Evolutionary conservation across 1,140 invertebrate species (phyloP).

Genomic region (Drosophila rhopaloa): DNA sequence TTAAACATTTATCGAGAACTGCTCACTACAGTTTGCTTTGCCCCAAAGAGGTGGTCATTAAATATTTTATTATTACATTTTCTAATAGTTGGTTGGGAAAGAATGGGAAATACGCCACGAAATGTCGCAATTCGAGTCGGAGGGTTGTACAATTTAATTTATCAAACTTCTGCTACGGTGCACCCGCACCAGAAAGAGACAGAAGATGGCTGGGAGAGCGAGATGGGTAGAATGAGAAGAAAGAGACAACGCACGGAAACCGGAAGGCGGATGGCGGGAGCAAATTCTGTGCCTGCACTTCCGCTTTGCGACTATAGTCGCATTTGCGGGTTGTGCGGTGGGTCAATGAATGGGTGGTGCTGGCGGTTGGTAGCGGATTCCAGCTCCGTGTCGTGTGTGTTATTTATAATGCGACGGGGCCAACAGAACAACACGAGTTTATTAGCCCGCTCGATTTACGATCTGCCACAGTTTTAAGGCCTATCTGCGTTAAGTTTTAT

Average conservation of each 20-base stretch:
- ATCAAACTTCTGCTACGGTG: slow-evolving; percentile 71
- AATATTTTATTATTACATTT: slow-evolving; percentile 62
- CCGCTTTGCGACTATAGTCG: slow-evolving; percentile 47
- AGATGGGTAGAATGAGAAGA: slow-evolving; percentile 8
- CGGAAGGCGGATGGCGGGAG: slow-evolving; percentile 70
- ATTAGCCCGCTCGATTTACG: slow-evolving; percentile 51
- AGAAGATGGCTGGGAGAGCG: neutral
- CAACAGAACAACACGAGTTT: slow-evolving; percentile 54
- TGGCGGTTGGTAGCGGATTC: slow-evolving; percentile 2
- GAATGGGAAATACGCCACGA: slow-evolving; percentile 29
- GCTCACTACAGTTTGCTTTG: slow-evolving; percentile 39
- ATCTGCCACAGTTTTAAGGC: slow-evolving; percentile 36
- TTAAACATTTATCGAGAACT: slow-evolving; percentile 42
- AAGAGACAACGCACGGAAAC: slow-evolving; percentile 59
- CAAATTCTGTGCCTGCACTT: slow-evolving; percentile 77
- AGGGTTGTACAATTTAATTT: slow-evolving; percentile 61
- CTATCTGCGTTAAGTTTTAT: slow-evolving; percentile 16
- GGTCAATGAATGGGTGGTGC: neutral
- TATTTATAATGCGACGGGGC: slow-evolving; percentile 64
- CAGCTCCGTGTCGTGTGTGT: slow-evolving; percentile 41
- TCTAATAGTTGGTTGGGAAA: slow-evolving; percentile 49
- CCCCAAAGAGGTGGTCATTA: slow-evolving; percentile 37
- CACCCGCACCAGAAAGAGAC: slow-evolving; percentile 33
- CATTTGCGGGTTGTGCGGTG: slow-evolving; percentile 41
- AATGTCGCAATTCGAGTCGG: slow-evolving; percentile 43